phyloP scores from a whole-genome alignment of 2,888 invertebrate genomes.

The Deilephila elpenor region DNA sequence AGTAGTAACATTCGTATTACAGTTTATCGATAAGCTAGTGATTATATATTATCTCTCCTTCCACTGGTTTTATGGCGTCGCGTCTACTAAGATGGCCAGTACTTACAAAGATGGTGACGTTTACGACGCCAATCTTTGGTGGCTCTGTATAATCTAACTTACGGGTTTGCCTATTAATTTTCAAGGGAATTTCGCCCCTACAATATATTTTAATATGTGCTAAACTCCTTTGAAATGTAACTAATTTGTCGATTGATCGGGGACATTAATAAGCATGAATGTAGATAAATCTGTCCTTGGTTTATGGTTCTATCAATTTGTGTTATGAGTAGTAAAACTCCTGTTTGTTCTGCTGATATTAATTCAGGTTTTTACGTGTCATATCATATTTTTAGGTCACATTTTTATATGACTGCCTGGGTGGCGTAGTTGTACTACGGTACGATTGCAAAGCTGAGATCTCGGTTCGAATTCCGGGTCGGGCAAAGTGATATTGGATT shows the following conservation, averaged over 20 bases:
- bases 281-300: slow-evolving; percentile 41
- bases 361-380: not conserved
- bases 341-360: not conserved
- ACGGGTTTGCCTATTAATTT: slow-evolving; percentile 40
- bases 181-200: slow-evolving; percentile 43
- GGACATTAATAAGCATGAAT: slow-evolving; percentile 48
- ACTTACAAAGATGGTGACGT: slow-evolving; percentile 65
- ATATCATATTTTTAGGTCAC: no score
- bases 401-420: no score
- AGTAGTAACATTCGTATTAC: no score
- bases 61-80: slow-evolving; percentile 30
- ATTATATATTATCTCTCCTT: not conserved
- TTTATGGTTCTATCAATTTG: slow-evolving; percentile 42
- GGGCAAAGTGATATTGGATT: no score
- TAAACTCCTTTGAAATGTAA: slow-evolving; percentile 34
- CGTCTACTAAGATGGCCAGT: slow-evolving; percentile 52
- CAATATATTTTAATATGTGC: slow-evolving; percentile 31
- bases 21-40: no score
- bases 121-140: slow-evolving; percentile 65
- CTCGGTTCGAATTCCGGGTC: no score
- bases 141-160: slow-evolving; percentile 57
- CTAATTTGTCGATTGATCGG: slow-evolving; percentile 55
- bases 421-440: no score
- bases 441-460: no score
- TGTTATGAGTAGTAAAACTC: slow-evolving; percentile 28